A percentile compares a stretch with the other conserved stretches of the same genome.
Conservation (phyloP, 2,113 vertebrate genomes). For the Microcebus murinus region DNA sequence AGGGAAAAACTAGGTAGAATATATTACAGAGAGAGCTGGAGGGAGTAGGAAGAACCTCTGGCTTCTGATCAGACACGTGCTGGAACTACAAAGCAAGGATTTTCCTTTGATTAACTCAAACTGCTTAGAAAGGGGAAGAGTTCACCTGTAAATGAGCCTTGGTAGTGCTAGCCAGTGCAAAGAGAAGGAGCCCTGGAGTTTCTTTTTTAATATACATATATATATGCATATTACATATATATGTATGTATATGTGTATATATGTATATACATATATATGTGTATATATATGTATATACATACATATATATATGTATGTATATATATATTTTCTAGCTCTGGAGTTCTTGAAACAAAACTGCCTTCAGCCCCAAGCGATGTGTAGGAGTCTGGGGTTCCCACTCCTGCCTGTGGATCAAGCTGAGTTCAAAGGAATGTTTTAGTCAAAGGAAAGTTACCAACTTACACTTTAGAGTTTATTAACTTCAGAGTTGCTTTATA, state of each 20-base stretch:
- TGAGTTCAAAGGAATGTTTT: not conserved
- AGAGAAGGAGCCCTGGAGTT: not conserved
- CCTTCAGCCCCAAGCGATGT: not conserved
- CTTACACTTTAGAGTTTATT: not conserved
- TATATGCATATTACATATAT: no score
- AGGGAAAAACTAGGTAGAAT: not conserved
- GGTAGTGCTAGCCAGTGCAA: not conserved
- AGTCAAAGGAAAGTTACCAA: not conserved
- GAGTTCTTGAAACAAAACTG: not conserved
- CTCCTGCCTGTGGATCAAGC: not conserved
- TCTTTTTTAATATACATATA: not conserved
- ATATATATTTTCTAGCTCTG: not conserved
- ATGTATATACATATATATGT: no score
- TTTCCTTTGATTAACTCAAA: slow-evolving; percentile 45
- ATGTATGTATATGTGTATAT: no score
- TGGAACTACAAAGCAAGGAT: not conserved
- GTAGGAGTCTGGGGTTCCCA: not conserved
- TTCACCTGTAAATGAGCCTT: not conserved
- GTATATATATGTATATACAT: no score
- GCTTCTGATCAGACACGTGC: not conserved
- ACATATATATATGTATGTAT: no score
- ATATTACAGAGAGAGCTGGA: not conserved
- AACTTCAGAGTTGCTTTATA: not conserved
- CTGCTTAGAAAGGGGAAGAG: not conserved
- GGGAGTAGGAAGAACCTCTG: not conserved